phyloP scores from a whole-genome alignment of 2,113 vertebrate genomes.

The Dunckerocampus dactyliophorus region DNA sequence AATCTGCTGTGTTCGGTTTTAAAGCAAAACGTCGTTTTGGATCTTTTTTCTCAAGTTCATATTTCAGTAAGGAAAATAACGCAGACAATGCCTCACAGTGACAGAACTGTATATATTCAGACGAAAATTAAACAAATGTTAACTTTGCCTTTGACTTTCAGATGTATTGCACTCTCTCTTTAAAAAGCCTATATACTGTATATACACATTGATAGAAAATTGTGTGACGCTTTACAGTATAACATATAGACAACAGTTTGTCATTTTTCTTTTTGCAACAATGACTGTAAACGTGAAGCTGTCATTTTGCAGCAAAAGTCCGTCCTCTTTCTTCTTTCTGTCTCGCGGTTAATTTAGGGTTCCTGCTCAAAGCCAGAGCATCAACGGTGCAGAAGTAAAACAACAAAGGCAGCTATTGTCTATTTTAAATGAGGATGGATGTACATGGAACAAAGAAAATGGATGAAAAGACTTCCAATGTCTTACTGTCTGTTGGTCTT shows the following conservation, averaged over 20 bases:
- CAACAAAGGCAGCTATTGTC: slow-evolving; percentile 52
- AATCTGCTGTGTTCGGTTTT: background rate
- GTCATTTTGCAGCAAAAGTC: slow-evolving; percentile 1
- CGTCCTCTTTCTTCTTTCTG: slow-evolving; percentile 18
- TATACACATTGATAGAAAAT: too few species aligned
- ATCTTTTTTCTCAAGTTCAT: background rate
- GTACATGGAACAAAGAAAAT: background rate
- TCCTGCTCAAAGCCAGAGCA: background rate
- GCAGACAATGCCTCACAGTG: background rate
- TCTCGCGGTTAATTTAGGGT: slow-evolving; percentile 18
- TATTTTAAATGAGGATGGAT: slow-evolving; percentile 25
- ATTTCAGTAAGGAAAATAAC: background rate
- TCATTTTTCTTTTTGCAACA: background rate
- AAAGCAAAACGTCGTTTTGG: background rate
- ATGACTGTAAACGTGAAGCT: background rate
- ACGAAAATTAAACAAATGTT: slow-evolving; percentile 13
- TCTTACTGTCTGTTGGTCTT: slow-evolving; percentile 14
- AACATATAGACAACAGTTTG: background rate
- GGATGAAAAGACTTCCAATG: background rate
- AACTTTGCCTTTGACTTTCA: slow-evolving; percentile 12
- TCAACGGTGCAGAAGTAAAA: slow-evolving; percentile 29
- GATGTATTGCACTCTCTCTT: slow-evolving; percentile 25
- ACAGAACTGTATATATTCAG: background rate
- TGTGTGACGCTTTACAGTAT: background rate
- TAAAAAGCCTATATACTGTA: background rate